These are phyloP conservation scores for Julus scanicus DNA, from an alignment of 2,888 invertebrate species.

Conservation along the genomic window DNA sequence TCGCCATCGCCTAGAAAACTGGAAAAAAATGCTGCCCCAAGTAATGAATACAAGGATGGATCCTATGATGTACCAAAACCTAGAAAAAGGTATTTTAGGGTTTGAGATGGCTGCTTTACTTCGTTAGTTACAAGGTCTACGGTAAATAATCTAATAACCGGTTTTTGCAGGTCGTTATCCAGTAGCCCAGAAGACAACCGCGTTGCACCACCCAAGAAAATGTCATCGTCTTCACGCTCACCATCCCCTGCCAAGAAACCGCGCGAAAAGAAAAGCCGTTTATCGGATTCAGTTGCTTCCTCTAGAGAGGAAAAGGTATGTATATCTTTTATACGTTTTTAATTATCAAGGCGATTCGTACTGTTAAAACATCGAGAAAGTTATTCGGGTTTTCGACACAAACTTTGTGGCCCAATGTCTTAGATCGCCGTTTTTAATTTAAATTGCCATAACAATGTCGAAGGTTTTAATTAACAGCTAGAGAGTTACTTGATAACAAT, in stretches of 20 bases:
- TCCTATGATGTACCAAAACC: not conserved
- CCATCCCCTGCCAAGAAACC: conserved; percentile 40
- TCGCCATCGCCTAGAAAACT: conserved; percentile 23
- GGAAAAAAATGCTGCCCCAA: not conserved
- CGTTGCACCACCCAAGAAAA: not conserved
- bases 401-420: no score
- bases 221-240: conserved; percentile 41
- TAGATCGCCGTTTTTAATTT: no score
- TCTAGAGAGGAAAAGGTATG: conserved; percentile 37
- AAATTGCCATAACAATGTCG: no score
- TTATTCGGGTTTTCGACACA: no score
- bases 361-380: no score
- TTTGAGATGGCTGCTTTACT: not conserved
- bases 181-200: not conserved
- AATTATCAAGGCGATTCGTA: no score
- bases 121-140: not conserved
- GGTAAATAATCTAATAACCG: not conserved
- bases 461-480: no score
- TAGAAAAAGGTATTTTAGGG: not conserved
- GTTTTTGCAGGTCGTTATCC: conserved; percentile 8
- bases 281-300: not conserved
- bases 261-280: not conserved
- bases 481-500: no score
- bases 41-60: conserved; percentile 6
- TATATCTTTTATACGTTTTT: no score